Evolutionary conservation across 2,113 vertebrate genomes (phyloP), one percentile per base, ranked within the genome.

Genomic region (Charadrius vociferus): DNA sequence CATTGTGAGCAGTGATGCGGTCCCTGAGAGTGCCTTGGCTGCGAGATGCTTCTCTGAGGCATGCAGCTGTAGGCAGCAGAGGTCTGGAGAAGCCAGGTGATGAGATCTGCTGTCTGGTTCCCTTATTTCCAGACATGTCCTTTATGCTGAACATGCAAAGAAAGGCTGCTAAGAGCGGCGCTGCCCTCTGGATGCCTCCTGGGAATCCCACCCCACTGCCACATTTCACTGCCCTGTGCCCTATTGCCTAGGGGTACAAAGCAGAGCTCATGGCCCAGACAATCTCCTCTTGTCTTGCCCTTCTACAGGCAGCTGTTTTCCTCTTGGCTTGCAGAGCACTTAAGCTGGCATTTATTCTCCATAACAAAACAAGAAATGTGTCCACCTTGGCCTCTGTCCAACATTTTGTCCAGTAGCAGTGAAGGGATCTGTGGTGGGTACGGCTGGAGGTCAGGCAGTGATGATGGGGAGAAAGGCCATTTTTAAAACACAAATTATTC

Each of bases 381-480:
- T 96, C 45, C 93, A 88, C 79, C 53, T 95, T 97, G 95, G 94
- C 93, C 18, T 90, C 71, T 59, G 32, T 87, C 95, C 95, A 93
- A 62, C 23, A 82, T 93, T 91, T 95, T 45, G 56, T 77, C 78
- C 70, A 83, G 78, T 3, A 23, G 36, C 77, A 81, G 22, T 24
- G 37, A 79, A 39, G 23, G 45, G 59, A 81, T 70, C 45, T 61
- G 67, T 62, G 47, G 26, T 66, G 93, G 13, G 32, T 82, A 71
- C 1, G 29, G 70, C 78, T 75, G 70, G 67, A 95, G 96, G 94
- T 95, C 94, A 97, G 78, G 73, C 71, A 37, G 43, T 52, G 41
- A 61, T 18, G 58, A 81, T 22, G 32, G 41, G 50, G 39, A 95
- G 74, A 85, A 96, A 85, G 74, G 55, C 43, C 50, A 3, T 82